These are phyloP conservation scores for Fragum whitleyi DNA, from an alignment of 2,888 invertebrate genomes.

Conservation along the genomic window DNA sequence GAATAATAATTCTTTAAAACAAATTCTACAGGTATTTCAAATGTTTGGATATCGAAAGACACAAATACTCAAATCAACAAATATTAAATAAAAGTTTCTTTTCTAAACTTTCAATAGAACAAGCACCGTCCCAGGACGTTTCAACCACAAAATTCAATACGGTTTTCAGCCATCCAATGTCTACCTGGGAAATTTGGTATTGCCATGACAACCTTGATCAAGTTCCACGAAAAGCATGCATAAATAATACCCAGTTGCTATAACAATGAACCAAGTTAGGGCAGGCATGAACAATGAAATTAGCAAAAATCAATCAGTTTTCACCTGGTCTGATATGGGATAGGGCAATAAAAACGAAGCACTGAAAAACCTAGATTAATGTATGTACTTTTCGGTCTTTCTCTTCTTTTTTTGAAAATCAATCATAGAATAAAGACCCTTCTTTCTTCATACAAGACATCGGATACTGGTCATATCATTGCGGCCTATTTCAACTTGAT, in stretches of 20 bases:
- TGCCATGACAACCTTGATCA: constrained; percentile 75
- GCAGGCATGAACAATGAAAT: constrained; percentile 73
- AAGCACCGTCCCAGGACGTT: constrained; percentile 1
- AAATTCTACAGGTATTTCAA: too few species aligned
- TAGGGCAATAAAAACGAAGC: background rate
- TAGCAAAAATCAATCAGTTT: constrained; percentile 71
- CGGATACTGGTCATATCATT: too few species aligned
- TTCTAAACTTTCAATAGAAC: background rate
- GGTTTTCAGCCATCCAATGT: constrained; percentile 29
- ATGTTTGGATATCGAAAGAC: too few species aligned
- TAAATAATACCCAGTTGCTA: constrained; percentile 79
- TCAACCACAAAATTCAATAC: constrained; percentile 24
- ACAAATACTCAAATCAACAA: too few species aligned
- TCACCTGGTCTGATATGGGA: constrained; percentile 11
- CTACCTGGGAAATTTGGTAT: constrained; percentile 75
- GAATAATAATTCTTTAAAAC: too few species aligned
- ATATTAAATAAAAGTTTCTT: background rate
- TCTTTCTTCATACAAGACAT: too few species aligned
- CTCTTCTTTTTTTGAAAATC: too few species aligned
- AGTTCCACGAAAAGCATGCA: constrained; percentile 77
- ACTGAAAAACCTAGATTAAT: background rate
- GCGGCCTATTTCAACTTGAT: too few species aligned
- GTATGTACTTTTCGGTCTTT: too few species aligned
- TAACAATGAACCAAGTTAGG: constrained; percentile 73
- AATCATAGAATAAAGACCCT: too few species aligned